phyloP scores from a whole-genome alignment of 2,888 invertebrate genomes.

The Limnephilus rhombicus region DNA sequence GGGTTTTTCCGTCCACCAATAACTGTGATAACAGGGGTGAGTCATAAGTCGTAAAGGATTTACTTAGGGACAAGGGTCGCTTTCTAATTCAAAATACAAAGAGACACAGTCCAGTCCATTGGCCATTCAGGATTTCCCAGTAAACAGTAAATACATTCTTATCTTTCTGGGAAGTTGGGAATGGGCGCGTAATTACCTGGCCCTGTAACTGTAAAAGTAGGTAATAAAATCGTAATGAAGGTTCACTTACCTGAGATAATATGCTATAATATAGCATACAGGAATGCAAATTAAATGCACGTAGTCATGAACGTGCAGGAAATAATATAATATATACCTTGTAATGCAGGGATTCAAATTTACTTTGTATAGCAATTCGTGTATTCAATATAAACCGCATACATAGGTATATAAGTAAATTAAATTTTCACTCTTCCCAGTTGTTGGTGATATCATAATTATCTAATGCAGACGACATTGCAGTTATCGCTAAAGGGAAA shows the following conservation, averaged over 20 bases:
- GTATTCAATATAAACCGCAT: too few relatives aligned
- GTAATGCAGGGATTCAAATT: background rate
- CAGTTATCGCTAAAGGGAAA: too few relatives aligned
- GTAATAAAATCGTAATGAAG: background rate
- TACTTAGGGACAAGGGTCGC: background rate
- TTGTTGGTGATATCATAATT: too few relatives aligned
- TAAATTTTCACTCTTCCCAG: too few relatives aligned
- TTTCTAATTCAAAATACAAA: background rate
- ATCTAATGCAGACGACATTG: too few relatives aligned
- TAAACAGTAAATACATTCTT: background rate
- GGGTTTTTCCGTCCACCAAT: background rate
- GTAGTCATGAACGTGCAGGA: background rate
- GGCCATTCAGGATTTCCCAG: background rate
- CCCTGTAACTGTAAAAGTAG: background rate
- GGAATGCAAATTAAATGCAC: background rate
- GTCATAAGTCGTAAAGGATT: background rate
- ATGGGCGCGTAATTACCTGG: background rate
- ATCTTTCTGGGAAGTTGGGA: background rate
- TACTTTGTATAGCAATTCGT: background rate
- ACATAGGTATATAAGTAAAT: too few relatives aligned
- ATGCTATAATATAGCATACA: background rate
- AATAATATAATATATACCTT: too few relatives aligned
- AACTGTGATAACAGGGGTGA: background rate
- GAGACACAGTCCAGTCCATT: background rate
- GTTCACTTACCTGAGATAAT: background rate